phyloP scores from a whole-genome alignment of 2,797 vertebrate species.

The Agapornis canus region DNA sequence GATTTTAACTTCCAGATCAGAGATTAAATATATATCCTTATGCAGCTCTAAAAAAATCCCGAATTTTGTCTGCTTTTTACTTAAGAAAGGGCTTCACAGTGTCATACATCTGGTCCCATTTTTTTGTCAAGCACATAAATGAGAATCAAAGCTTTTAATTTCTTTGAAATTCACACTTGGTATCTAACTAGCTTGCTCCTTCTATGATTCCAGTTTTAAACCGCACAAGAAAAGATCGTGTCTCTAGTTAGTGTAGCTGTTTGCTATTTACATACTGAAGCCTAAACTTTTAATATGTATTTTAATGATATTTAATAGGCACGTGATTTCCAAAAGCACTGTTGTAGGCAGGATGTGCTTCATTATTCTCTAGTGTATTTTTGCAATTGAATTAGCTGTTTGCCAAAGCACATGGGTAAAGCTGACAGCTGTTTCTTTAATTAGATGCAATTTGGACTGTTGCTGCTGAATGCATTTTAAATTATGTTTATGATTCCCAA shows the following conservation, averaged over 20 bases:
- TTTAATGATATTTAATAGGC: conserved; percentile 36
- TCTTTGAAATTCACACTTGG: conserved; percentile 51
- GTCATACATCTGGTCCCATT: neutral
- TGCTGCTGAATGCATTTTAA: conserved; percentile 70
- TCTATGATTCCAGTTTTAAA: neutral
- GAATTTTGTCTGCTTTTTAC: neutral
- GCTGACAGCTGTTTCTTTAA: conserved; percentile 61
- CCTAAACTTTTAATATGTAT: conserved; percentile 61
- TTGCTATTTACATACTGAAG: conserved; percentile 49
- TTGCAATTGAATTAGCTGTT: conserved; percentile 61
- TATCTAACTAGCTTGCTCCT: conserved; percentile 38
- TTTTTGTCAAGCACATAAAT: conserved; percentile 8
- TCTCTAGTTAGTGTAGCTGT: conserved; percentile 13
- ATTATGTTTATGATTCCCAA: conserved; percentile 69
- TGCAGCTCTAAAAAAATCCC: neutral
- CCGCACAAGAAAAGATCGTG: neutral
- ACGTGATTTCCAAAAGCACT: conserved; percentile 20
- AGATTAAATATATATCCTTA: neutral
- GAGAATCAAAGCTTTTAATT: conserved; percentile 48
- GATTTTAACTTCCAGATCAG: neutral
- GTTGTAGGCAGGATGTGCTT: conserved; percentile 20
- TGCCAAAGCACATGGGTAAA: conserved; percentile 51
- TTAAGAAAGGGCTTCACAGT: neutral
- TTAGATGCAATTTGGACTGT: conserved; percentile 48
- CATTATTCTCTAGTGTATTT: conserved; percentile 51